phyloP scores from a whole-genome alignment of 2,797 vertebrate species.

The Microctenopoma lineatum region DNA sequence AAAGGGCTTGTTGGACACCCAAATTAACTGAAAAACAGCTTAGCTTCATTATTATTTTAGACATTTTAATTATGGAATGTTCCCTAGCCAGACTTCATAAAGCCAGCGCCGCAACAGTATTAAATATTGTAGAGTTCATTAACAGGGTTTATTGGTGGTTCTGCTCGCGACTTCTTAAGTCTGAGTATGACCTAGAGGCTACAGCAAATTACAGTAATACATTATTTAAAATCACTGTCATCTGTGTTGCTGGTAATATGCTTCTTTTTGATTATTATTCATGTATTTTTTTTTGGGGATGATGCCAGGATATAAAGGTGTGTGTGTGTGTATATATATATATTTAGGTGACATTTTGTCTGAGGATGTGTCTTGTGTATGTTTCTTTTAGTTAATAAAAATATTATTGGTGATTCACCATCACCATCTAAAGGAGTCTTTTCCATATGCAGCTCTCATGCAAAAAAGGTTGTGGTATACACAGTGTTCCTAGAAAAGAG shows the following conservation, averaged over 20 bases:
- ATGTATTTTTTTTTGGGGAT: constrained; percentile 32
- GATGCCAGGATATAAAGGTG: constrained; percentile 29
- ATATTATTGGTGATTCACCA: not conserved
- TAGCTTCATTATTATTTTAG: constrained; percentile 68
- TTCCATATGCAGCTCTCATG: too few species aligned
- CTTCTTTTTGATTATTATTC: constrained; percentile 58
- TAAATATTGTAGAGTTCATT: constrained; percentile 74
- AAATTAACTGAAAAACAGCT: constrained; percentile 59
- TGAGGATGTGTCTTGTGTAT: constrained; percentile 19
- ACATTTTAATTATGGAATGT: constrained; percentile 68
- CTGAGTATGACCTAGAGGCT: constrained; percentile 61
- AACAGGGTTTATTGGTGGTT: constrained; percentile 66
- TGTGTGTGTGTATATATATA: constrained; percentile 9
- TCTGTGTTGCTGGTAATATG: constrained; percentile 62
- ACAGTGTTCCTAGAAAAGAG: too few species aligned
- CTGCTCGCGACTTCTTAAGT: constrained; percentile 53
- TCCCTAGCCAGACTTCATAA: constrained; percentile 71
- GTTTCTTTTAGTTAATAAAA: too few species aligned
- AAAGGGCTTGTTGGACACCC: constrained; percentile 38
- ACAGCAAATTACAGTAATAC: constrained; percentile 61
- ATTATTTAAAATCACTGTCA: constrained; percentile 68
- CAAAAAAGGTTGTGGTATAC: too few species aligned
- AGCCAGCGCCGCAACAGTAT: constrained; percentile 53
- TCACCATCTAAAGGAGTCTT: not conserved
- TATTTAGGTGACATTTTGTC: constrained; percentile 29